These are phyloP conservation scores for Plestiodon gilberti DNA, from an alignment of 2,113 vertebrate species.

Conservation along the genomic window DNA sequence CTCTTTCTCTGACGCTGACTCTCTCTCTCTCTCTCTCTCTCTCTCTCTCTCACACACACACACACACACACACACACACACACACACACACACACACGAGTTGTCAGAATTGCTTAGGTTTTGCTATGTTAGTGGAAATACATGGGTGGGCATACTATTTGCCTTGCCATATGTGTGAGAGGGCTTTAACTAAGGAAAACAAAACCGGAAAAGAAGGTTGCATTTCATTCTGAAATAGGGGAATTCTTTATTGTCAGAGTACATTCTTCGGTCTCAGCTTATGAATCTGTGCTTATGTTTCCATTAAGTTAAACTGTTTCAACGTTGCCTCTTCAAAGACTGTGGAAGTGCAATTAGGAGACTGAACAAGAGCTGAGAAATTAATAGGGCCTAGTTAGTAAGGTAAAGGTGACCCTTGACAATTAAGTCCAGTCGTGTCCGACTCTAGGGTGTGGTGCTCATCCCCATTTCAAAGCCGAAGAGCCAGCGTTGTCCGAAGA, in stretches of 20 bases:
- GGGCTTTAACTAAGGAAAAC: background rate
- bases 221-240: background rate
- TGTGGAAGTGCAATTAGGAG: background rate
- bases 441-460: too few relatives aligned
- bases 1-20: background rate
- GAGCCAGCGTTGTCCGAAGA: too few relatives aligned
- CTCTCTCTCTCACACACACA: too few relatives aligned
- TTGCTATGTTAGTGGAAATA: background rate
- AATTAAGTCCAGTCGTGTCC: too few relatives aligned
- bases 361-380: too few relatives aligned
- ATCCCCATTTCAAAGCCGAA: too few relatives aligned
- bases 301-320: background rate
- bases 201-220: background rate
- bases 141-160: background rate
- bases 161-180: conserved; percentile 6
- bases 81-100: too few relatives aligned
- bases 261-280: background rate
- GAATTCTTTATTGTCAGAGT: background rate
- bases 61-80: too few relatives aligned
- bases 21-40: fast-evolving
- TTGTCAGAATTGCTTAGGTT: background rate
- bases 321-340: background rate
- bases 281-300: background rate
- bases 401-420: too few relatives aligned
- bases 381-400: too few relatives aligned